Percentiles rank a stretch among this genome's conserved stretches.
These are phyloP conservation scores for Drosophila meridiana DNA, from an alignment of 2,888 invertebrate species.

Conservation along the genomic window DNA sequence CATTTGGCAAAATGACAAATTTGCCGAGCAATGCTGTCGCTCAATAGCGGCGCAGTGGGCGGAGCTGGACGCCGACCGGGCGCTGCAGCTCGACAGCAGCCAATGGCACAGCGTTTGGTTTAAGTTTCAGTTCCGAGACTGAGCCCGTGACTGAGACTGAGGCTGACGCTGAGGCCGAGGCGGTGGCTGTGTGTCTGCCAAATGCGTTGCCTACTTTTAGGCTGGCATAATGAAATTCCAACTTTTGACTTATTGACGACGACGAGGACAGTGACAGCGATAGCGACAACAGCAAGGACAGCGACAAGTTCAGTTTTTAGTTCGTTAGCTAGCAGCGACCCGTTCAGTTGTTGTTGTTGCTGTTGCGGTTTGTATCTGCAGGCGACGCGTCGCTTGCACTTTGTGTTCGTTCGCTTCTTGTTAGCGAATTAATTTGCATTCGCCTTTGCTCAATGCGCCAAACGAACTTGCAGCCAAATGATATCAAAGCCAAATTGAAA, in stretches of 20 bases:
- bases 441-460: not conserved
- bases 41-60: constrained; percentile 48
- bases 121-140: constrained; percentile 64
- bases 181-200: constrained; percentile 68
- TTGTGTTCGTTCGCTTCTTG: constrained; percentile 25
- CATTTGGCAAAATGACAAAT: constrained; percentile 83
- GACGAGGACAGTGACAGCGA: constrained; percentile 27
- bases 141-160: constrained; percentile 28
- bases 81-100: constrained; percentile 38
- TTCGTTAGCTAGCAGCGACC: constrained; percentile 22
- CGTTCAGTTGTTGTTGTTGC: constrained; percentile 19
- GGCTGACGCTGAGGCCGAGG: constrained; percentile 43
- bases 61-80: constrained; percentile 21
- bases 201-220: constrained; percentile 80
- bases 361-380: constrained; percentile 50
- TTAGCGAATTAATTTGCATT: constrained; percentile 26
- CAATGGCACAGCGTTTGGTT: constrained; percentile 68
- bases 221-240: constrained; percentile 83
- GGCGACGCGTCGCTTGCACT: constrained; percentile 65
- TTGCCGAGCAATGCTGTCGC: constrained; percentile 65
- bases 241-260: constrained; percentile 83
- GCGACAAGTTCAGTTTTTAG: constrained; percentile 27
- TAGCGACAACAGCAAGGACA: constrained; percentile 20
- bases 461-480: not conserved
- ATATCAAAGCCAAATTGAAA: constrained; percentile 9